phyloP scores from a whole-genome alignment of 2,888 invertebrate species.

The Dicyrtomina minuta region DNA sequence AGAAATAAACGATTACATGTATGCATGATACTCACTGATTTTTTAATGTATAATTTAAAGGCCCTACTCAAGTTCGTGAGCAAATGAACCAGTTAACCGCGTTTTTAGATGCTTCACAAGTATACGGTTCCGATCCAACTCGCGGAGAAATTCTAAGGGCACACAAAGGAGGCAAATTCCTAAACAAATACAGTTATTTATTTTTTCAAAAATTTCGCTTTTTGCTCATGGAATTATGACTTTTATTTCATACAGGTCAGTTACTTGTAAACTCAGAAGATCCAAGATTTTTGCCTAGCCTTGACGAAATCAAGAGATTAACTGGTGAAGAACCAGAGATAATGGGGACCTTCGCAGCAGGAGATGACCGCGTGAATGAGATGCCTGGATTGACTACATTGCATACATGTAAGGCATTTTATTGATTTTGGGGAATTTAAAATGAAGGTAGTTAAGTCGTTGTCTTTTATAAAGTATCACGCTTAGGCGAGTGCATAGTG shows the following conservation, averaged over 20 bases:
- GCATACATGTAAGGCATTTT: conserved; percentile 44
- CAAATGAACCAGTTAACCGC: conserved; percentile 51
- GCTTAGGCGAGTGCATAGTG: too few species aligned
- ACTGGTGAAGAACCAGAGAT: conserved; percentile 41
- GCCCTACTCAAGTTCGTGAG: conserved; percentile 42
- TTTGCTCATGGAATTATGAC: not conserved
- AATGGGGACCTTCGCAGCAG: conserved; percentile 48
- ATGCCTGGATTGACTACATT: conserved; percentile 50
- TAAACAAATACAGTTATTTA: not conserved
- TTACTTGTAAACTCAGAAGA: too few species aligned
- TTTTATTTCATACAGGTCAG: too few species aligned
- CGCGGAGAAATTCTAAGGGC: not conserved
- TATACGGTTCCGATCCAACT: conserved; percentile 31
- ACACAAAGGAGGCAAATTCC: conserved; percentile 1
- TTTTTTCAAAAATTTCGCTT: not conserved
- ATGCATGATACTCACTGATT: too few species aligned
- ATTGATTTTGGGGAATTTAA: too few species aligned
- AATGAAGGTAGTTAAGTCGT: too few species aligned
- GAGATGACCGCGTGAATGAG: conserved; percentile 51
- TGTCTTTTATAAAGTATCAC: too few species aligned
- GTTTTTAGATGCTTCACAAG: conserved; percentile 47
- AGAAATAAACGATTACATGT: too few species aligned
- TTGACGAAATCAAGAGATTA: conserved; percentile 37
- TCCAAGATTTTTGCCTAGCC: conserved; percentile 44
- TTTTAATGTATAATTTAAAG: not conserved